Evolutionary conservation across 2,888 invertebrate species (phyloP), one percentile per base, ranked within the genome.

Genomic region (Hermaeophaga mercurialis): DNA sequence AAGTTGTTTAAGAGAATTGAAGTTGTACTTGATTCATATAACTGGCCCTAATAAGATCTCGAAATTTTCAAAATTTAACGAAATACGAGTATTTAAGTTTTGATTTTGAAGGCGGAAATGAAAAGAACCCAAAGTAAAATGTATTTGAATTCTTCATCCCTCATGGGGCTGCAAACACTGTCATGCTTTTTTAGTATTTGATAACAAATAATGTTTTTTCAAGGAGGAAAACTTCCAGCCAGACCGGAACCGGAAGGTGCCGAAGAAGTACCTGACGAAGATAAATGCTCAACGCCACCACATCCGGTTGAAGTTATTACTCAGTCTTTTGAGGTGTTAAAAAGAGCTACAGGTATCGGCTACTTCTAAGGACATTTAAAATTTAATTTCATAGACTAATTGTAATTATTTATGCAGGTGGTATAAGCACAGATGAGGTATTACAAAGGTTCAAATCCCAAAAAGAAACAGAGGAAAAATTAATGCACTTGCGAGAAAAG

Each of bases 351-450:
- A 12, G 89, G 88, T 65, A 38, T n/a, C n/a, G n/a, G 39, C 11
- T 28, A 28, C 17, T 41, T 19, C 9, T 18, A 7, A 2, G 14
- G n/a, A 15, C 11, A 14, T 28, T 34, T 19, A 39, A 18, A 22
- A 22, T 33, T 6, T 12, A 33, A 6, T 12, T 33, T n/a, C n/a
- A n/a, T n/a, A n/a, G 33, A 11, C 9, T 33, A 33, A 33, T 33
- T n/a, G 33, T 12, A n/a, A 33, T 33, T 33, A 33, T 6, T 33
- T 22, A 22, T 22, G 6, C 67, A 85, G 89, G 89, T 6, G 90
- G 89, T 9, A 88, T 88, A 7, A 86, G 85, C 45, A 84, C 88
- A 0, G 85, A 87, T 54, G 88, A 90, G 68, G 90, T 92, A 0
- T 82, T 90, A 48, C 83, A 87, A 66, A 80, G 88, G 59, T 91